Evolutionary conservation across 2,888 invertebrate species (phyloP), one percentile per base, ranked within the genome.

Genomic region (Orgyia antiqua): DNA sequence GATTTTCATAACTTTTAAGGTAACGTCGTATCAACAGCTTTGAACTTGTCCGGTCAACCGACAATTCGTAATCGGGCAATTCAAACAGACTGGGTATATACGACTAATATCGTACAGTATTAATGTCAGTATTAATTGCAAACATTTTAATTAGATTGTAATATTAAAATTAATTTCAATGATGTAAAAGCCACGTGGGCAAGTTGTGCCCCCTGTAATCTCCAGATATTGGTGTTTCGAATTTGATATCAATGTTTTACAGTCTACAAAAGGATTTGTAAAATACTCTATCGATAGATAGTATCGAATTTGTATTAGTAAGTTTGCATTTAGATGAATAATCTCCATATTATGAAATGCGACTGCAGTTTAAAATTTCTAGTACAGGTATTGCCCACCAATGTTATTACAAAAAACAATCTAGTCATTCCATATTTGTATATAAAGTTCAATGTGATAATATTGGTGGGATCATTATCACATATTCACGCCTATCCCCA

Each of bases 21-120:
- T 26, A 17, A 33, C 24, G 47, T 40, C 38, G 42, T 45, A 45
- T 39, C 43, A 11, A 41, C 34, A 37, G 41, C 38, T 41, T 45
- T 45, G 36, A 40, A 18, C 29, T 28, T 31, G 51, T 40, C 41
- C 29, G 32, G 29, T 33, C 29, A 33, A 36, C 26, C 24, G 27
- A 28, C 10, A 15, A 18, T 21, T 25, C 19, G 13, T 31, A 29
- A 34, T 38, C 40, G 42, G 42, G 42, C 45, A 45, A 43, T 39
- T 48, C 29, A 36, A 44, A 43, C 42, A 49, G 52, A 58, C 59
- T 60, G 55, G 48, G 38, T 54, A 45, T 44, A 43, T 47, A 55
- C 51, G 51, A 43, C 51, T 51, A 33, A 39, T 58, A 45, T 61
- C 51, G 45, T 58, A 45, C 71, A 75, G 78, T 77, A 78, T 76